Base-by-base conservation (phyloP, 1,140 invertebrate genomes). In the Adelges cooleyi region DNA sequence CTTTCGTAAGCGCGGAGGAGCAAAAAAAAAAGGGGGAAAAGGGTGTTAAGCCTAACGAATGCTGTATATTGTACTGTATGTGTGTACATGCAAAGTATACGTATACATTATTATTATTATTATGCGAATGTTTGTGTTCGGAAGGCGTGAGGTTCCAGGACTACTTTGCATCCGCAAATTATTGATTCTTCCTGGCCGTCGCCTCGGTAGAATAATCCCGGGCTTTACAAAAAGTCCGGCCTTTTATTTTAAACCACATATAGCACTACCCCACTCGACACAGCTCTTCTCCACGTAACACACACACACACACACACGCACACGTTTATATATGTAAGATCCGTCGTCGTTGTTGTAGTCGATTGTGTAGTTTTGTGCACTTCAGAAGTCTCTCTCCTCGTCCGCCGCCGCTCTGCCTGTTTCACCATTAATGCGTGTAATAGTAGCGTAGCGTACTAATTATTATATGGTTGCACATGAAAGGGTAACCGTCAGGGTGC, bases 171-270 rank as follows among this genome's bases (percentile, higher is more conserved):
- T 62, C 56, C 56, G 42, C 56, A 46, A 62, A 62, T 62, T 62
- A 62, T 62, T 62, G 56, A 62, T 62, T 62, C 56, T 62, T 62
- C 56, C 56, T 33, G 54, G 54, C 56, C 56, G 56, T 59, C 54
- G 56, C 56, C 56, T 48, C 56, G 42, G 17, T 42, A 48, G 25
- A 62, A 48, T 29, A 44, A 62, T 46, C 56, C 42, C 10, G 25
- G 40, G 40, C 2, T 42, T 18, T 18, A 22, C 25, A 38, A 46
- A 59, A 59, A 59, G 40, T 27, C 54, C 44, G 40, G 23, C 25
- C 25, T 59, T 59, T 59, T 59, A 46, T 59, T 59, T 59, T 59
- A 59, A 59, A 59, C 42, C n/a, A 59, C 40, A 46, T n/a, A n/a
- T 25, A 4, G 11, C 40, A 17, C 23, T 42, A n/a, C 51, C 29